phyloP scores from a whole-genome alignment of 1,140 invertebrate genomes.

The Leptinotarsa undecemlineata region DNA sequence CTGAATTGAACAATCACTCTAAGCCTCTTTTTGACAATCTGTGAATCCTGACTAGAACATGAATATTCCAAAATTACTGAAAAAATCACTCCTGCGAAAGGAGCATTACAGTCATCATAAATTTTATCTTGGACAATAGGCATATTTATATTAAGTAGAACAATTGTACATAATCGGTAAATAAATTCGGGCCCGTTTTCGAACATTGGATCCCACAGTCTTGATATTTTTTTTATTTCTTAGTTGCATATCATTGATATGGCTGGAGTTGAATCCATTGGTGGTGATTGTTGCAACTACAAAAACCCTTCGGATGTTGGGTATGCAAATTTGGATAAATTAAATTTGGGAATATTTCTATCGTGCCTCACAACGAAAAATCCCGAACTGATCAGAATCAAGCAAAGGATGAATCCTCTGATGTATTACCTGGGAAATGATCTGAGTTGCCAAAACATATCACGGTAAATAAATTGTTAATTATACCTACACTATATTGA shows the following conservation, averaged over 20 bases:
- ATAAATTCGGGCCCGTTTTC: too few species aligned
- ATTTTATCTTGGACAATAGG: too few species aligned
- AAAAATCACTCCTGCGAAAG: too few species aligned
- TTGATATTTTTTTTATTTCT: constrained; percentile 20
- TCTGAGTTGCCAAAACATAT: constrained; percentile 40
- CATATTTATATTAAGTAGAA: too few species aligned
- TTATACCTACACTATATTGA: too few species aligned
- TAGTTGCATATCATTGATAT: constrained; percentile 51
- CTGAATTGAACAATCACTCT: too few species aligned
- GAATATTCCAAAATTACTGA: too few species aligned
- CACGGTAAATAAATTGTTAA: constrained; percentile 32
- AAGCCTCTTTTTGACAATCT: too few species aligned
- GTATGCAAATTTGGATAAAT: constrained; percentile 47
- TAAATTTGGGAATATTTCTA: constrained; percentile 49
- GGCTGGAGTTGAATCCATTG: constrained; percentile 44
- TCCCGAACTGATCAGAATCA: constrained; percentile 39
- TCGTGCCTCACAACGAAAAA: constrained; percentile 43
- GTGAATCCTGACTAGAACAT: too few species aligned
- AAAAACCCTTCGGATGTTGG: constrained; percentile 46
- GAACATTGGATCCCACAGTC: too few species aligned
- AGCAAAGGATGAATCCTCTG: constrained; percentile 44
- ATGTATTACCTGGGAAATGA: constrained; percentile 45
- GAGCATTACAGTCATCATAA: too few species aligned
- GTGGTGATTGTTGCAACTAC: constrained; percentile 34
- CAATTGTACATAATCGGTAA: too few species aligned